Evolutionary conservation across 2,888 invertebrate species (phyloP).

Genomic region (Pinctada fucata): DNA sequence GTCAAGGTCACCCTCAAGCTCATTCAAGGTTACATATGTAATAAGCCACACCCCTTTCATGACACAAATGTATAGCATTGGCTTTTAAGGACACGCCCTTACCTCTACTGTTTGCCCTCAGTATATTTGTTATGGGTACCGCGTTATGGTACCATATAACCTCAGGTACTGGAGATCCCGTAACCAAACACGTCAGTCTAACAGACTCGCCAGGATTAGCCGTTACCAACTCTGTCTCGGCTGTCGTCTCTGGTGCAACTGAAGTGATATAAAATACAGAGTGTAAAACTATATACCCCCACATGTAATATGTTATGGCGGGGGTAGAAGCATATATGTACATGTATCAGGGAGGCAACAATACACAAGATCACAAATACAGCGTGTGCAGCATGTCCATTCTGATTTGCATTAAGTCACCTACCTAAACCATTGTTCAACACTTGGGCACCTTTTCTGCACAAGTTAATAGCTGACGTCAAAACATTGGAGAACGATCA

Average conservation of each 20-base stretch:
- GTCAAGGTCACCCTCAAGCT: neutral
- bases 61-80: too few relatives aligned
- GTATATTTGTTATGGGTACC: constrained; percentile 51
- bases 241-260: constrained; percentile 56
- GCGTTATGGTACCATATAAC: constrained; percentile 63
- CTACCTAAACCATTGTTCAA: too few relatives aligned
- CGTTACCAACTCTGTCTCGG: constrained; percentile 43
- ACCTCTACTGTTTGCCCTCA: constrained; percentile 54
- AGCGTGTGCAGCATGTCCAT: too few relatives aligned
- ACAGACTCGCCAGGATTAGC: constrained; percentile 53
- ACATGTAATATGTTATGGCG: neutral
- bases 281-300: neutral
- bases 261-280: constrained; percentile 15
- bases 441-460: too few relatives aligned
- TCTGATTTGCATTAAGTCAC: too few relatives aligned
- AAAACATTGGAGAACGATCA: too few relatives aligned
- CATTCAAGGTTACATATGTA: too few relatives aligned
- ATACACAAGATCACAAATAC: too few relatives aligned
- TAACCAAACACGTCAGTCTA: constrained; percentile 52
- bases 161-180: constrained; percentile 55
- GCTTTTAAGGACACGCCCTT: neutral
- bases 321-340: neutral
- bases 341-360: neutral
- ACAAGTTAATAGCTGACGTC: too few relatives aligned
- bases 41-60: too few relatives aligned